A percentile compares a stretch with the other conserved stretches of the same genome.
These are phyloP conservation scores for Montifringilla adamsi DNA, from an alignment of 2,113 vertebrate species.

Conservation along the genomic window DNA sequence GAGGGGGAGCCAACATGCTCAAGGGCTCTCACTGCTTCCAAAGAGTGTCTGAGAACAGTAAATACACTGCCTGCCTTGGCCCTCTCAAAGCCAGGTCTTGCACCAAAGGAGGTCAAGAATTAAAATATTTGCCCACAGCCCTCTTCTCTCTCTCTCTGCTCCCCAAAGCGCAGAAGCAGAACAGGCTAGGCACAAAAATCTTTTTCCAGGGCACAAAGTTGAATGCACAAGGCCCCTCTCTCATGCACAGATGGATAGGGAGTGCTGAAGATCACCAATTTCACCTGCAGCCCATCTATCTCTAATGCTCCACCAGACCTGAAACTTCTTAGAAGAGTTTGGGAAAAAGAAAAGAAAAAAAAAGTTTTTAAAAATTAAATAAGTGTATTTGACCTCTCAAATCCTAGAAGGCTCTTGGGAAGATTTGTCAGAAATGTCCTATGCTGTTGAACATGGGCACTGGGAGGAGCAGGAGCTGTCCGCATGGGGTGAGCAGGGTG, in stretches of 20 bases:
- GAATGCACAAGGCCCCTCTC: neutral
- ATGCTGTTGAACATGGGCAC: rapidly evolving
- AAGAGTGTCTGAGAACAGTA: neutral
- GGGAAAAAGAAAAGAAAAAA: rapidly evolving
- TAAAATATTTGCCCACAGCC: neutral
- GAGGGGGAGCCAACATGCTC: rapidly evolving
- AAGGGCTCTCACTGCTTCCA: neutral
- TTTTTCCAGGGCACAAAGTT: neutral
- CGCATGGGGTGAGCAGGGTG: neutral
- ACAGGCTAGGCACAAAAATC: neutral
- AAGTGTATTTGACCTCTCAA: neutral
- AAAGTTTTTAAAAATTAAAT: neutral
- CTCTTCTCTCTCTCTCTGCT: neutral
- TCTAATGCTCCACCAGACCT: neutral
- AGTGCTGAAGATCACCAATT: neutral
- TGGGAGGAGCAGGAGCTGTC: neutral
- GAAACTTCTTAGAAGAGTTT: neutral
- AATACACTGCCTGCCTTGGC: neutral
- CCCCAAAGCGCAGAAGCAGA: neutral
- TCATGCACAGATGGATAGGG: neutral
- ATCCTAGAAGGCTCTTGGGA: neutral
- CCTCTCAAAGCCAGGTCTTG: neutral
- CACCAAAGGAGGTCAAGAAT: neutral
- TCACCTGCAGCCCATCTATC: neutral
- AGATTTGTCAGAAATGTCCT: neutral